Conservation (phyloP, 2,888 invertebrate species). For the Teinopalpus imperialis region DNA sequence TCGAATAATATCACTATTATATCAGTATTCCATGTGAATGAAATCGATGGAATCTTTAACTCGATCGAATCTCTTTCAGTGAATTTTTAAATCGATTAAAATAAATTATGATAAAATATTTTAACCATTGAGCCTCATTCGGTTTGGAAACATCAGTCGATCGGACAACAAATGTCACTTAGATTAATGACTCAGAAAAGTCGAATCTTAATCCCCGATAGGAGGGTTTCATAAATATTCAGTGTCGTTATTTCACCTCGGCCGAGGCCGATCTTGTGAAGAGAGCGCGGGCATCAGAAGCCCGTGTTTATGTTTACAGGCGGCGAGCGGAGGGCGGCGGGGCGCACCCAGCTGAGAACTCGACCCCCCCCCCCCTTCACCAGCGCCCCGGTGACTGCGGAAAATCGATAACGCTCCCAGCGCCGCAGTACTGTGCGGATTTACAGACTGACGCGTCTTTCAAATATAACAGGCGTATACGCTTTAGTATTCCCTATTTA, state of each 20-base stretch:
- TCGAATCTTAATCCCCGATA: conserved; percentile 71
- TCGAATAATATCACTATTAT: too few species aligned
- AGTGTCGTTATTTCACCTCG: conserved; percentile 77
- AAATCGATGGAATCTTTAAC: too few species aligned
- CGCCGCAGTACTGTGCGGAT: conserved; percentile 39
- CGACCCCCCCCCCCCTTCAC: conserved; percentile 33
- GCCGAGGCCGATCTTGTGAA: conserved; percentile 66
- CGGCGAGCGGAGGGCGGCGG: conserved; percentile 54
- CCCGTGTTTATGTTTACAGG: conserved; percentile 28
- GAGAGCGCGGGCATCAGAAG: conserved; percentile 33
- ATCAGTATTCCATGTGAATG: too few species aligned
- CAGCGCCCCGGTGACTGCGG: conserved; percentile 52
- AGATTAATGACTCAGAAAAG: conserved; percentile 72
- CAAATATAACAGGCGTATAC: conserved; percentile 32
- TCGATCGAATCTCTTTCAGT: too few species aligned
- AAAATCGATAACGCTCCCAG: conserved; percentile 73
- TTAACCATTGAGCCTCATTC: conserved; percentile 10
- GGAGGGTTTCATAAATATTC: conserved; percentile 76
- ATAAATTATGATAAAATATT: too few species aligned
- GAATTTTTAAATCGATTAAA: too few species aligned
- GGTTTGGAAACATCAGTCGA: conserved; percentile 26
- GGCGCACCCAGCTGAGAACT: conserved; percentile 66
- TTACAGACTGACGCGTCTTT: conserved; percentile 37
- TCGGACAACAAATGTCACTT: conserved; percentile 44
- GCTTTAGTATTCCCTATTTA: conserved; percentile 32